phyloP scores from a whole-genome alignment of 2,797 vertebrate genomes.

The Leuciscus waleckii region DNA sequence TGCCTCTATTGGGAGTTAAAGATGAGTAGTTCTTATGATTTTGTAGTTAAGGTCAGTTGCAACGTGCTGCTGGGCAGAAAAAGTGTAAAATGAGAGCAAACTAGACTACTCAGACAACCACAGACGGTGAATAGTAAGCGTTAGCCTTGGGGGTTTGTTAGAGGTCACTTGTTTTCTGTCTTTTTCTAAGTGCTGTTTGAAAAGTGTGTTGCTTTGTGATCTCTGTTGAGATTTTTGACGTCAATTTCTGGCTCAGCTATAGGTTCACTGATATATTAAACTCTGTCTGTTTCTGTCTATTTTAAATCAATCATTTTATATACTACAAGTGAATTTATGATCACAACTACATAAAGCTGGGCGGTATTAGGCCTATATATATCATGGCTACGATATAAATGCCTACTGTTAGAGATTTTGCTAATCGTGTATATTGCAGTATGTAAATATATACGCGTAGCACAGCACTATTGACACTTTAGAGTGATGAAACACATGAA shows the following conservation, averaged over 20 bases:
- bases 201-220: not conserved
- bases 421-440: accelerated
- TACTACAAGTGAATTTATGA: not conserved
- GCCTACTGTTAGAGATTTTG: too few species aligned
- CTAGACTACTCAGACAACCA: constrained; percentile 2
- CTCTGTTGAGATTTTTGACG: not conserved
- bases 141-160: constrained; percentile 12
- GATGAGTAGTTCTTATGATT: constrained; percentile 29
- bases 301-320: not conserved
- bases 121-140: constrained; percentile 13
- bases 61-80: not conserved
- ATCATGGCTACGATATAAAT: not conserved
- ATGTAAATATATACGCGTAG: not conserved
- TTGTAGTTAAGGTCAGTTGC: constrained; percentile 32
- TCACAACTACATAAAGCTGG: not conserved
- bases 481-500: not conserved
- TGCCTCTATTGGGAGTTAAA: constrained; percentile 4
- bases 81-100: constrained; percentile 22
- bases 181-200: not conserved
- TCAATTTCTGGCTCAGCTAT: not conserved
- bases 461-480: not conserved
- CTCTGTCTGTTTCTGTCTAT: not conserved
- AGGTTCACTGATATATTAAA: not conserved
- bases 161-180: constrained; percentile 33
- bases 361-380: not conserved